Evolutionary conservation across 23 tunicate genomes (phyloP).

Genomic region (Styela clava): DNA sequence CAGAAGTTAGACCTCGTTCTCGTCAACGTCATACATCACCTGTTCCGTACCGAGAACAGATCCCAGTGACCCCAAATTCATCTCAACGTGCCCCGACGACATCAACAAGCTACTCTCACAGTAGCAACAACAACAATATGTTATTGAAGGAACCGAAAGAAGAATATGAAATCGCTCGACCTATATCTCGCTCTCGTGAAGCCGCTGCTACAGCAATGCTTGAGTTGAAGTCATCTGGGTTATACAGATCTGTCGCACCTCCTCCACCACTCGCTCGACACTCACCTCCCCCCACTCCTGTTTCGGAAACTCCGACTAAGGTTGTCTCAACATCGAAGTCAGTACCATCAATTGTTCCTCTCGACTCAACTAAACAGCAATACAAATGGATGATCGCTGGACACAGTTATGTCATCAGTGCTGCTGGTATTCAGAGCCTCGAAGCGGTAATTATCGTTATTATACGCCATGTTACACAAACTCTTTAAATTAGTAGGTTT

Average conservation of each 20-base stretch:
- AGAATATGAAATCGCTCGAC: slow-evolving; percentile 12
- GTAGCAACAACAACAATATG: slow-evolving; percentile 14
- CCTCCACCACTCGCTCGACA: neutral
- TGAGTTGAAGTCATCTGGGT: slow-evolving; percentile 19
- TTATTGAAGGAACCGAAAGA: neutral
- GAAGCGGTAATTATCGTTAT: slow-evolving; percentile 38
- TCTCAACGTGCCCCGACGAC: neutral
- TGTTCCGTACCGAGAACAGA: neutral
- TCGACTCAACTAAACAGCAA: slow-evolving; percentile 28
- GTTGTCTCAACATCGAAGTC: neutral
- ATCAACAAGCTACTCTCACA: slow-evolving; percentile 4
- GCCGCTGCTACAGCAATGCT: slow-evolving; percentile 37
- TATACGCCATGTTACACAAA: too few species aligned
- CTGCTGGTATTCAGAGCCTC: slow-evolving; percentile 54
- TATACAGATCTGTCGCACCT: neutral
- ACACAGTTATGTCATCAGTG: slow-evolving; percentile 60
- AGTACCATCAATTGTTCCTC: slow-evolving; percentile 6
- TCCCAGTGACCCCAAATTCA: neutral
- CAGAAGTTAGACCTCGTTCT: neutral
- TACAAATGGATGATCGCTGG: slow-evolving; percentile 52
- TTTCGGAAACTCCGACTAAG: neutral
- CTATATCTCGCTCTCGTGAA: slow-evolving; percentile 27
- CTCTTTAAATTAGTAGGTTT: too few species aligned
- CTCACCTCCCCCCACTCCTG: neutral
- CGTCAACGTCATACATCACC: slow-evolving; percentile 14